phyloP scores from a whole-genome alignment of 2,888 invertebrate species.

The Loripinus fragilis region DNA sequence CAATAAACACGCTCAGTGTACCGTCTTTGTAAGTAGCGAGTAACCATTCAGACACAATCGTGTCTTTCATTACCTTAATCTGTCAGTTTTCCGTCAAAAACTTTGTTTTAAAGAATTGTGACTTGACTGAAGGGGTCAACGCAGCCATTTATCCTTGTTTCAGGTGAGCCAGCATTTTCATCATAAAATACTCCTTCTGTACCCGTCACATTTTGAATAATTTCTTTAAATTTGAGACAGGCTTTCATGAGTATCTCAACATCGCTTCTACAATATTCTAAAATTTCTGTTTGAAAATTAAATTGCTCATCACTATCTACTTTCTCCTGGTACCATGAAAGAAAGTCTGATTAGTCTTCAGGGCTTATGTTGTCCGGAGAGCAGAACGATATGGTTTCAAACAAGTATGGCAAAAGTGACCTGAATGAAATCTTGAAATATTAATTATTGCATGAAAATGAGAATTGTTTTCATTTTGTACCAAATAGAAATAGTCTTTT shows the following conservation, averaged over 20 bases:
- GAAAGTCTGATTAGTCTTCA: slow-evolving; percentile 17
- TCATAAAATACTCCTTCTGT: not conserved
- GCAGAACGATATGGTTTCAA: slow-evolving; percentile 30
- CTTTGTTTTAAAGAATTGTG: slow-evolving; percentile 44
- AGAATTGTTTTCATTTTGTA: slow-evolving; percentile 6
- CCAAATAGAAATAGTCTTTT: slow-evolving; percentile 32
- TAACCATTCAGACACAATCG: slow-evolving; percentile 26
- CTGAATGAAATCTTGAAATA: slow-evolving; percentile 26
- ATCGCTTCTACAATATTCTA: too few species aligned
- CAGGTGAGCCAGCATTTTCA: slow-evolving; percentile 2
- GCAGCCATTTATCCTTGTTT: not conserved
- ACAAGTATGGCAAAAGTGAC: slow-evolving; percentile 33
- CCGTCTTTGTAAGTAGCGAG: slow-evolving; percentile 26
- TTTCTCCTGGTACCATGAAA: slow-evolving; percentile 35
- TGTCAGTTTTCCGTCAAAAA: slow-evolving; percentile 44
- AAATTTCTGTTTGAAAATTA: too few species aligned
- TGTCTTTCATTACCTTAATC: slow-evolving; percentile 26
- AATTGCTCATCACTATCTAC: too few species aligned
- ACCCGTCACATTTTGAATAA: slow-evolving; percentile 37
- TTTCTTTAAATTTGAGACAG: slow-evolving; percentile 16
- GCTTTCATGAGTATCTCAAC: slow-evolving; percentile 45
- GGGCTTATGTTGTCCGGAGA: slow-evolving; percentile 10
- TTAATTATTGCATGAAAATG: slow-evolving; percentile 31
- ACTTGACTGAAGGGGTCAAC: slow-evolving; percentile 33
- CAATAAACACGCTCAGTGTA: not conserved